Evolutionary conservation across 2,888 invertebrate genomes (phyloP).

Genomic region (Meteorus cinctellus): DNA sequence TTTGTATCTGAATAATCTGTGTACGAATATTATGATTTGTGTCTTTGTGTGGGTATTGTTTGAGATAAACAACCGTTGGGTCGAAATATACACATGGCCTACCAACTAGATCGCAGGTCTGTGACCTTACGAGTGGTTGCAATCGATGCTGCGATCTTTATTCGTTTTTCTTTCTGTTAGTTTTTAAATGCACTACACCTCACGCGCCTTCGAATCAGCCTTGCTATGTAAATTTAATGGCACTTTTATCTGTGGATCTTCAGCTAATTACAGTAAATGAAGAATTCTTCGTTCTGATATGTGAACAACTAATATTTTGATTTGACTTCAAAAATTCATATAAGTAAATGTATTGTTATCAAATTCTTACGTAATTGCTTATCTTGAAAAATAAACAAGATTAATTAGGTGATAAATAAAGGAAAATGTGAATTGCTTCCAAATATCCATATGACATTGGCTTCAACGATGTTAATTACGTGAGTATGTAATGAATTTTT

Average conservation of each 20-base stretch:
- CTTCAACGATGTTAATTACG: too few species aligned
- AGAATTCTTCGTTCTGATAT: neutral
- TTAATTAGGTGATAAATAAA: too few species aligned
- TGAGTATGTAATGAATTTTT: too few species aligned
- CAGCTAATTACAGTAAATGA: neutral
- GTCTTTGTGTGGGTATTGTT: constrained; percentile 50
- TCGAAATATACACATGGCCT: constrained; percentile 64
- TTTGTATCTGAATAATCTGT: constrained; percentile 19
- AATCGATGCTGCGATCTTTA: constrained; percentile 66
- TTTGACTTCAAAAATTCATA: too few species aligned
- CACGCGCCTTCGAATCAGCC: constrained; percentile 28
- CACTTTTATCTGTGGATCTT: constrained; percentile 7
- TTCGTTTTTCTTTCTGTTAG: constrained; percentile 32
- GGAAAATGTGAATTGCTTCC: too few species aligned
- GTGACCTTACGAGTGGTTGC: constrained; percentile 64
- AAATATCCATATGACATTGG: too few species aligned
- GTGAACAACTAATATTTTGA: neutral
- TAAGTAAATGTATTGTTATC: too few species aligned
- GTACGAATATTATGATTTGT: constrained; percentile 21
- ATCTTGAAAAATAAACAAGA: too few species aligned
- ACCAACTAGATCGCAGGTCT: constrained; percentile 69
- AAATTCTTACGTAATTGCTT: too few species aligned
- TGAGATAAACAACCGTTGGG: constrained; percentile 52
- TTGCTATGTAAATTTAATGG: constrained; percentile 11
- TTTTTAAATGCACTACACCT: constrained; percentile 32